These are phyloP conservation scores for Toxostoma redivivum DNA, from an alignment of 2,113 vertebrate species.

Conservation along the genomic window DNA sequence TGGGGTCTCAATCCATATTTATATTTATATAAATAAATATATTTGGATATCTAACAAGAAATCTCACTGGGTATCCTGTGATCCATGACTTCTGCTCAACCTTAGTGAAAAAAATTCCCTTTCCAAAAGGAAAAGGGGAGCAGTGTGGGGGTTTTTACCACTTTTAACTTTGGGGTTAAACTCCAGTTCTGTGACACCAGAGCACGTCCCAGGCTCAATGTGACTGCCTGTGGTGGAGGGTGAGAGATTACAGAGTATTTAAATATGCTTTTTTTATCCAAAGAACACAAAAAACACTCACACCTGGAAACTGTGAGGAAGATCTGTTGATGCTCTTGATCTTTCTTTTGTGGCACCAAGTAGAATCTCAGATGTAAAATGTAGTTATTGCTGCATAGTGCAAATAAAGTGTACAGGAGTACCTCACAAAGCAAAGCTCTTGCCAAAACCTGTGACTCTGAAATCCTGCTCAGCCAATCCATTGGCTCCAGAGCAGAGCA, in stretches of 20 bases:
- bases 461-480: not conserved
- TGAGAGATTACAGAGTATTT: not conserved
- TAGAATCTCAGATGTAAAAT: not conserved
- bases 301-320: not conserved
- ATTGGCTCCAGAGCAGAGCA: not conserved
- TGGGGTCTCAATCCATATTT: not conserved
- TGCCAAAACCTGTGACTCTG: not conserved
- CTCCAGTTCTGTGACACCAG: not conserved
- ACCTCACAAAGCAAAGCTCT: not conserved
- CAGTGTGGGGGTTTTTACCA: not conserved
- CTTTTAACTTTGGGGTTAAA: not conserved
- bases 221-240: not conserved
- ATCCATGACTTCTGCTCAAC: no score
- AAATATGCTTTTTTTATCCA: not conserved
- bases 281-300: not conserved
- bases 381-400: rapidly evolving
- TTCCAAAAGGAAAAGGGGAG: not conserved
- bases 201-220: not conserved
- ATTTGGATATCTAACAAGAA: not conserved
- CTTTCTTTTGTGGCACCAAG: not conserved
- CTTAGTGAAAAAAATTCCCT: not conserved
- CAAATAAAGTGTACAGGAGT: not conserved
- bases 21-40: no score
- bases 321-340: no score
- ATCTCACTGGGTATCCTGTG: not conserved